These are phyloP conservation scores for Burhinus oedicnemus DNA, from an alignment of 2,113 vertebrate species.

Conservation along the genomic window DNA sequence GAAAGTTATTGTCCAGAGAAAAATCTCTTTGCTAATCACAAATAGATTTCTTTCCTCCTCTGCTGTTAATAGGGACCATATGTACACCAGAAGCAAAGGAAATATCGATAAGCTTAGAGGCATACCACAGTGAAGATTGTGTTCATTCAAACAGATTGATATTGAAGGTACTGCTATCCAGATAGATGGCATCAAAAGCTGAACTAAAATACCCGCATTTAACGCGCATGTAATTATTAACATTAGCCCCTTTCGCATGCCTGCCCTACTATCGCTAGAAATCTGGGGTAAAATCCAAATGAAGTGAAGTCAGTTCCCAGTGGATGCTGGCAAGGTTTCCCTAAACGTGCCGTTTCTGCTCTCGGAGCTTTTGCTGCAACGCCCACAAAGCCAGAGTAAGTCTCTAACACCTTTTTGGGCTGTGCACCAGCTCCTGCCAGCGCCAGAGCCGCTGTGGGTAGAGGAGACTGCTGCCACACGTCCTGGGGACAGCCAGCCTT, in stretches of 20 bases:
- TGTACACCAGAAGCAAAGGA: neutral
- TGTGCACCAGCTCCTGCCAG: neutral
- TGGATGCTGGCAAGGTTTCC: neutral
- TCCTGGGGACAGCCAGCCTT: neutral
- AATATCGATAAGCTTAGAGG: neutral
- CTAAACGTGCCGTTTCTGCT: neutral
- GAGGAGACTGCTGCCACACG: neutral
- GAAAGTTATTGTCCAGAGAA: neutral
- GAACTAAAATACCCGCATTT: neutral
- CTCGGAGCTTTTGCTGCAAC: neutral
- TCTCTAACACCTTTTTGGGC: neutral
- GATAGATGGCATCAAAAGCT: neutral
- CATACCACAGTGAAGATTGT: neutral
- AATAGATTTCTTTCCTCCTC: neutral
- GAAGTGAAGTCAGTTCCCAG: neutral
- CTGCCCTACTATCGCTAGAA: neutral
- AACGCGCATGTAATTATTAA: neutral
- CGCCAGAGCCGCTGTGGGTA: accelerated
- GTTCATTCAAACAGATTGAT: neutral
- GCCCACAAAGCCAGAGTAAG: neutral
- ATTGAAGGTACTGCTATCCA: neutral
- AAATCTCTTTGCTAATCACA: neutral
- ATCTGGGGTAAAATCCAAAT: neutral
- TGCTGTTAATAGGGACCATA: neutral
- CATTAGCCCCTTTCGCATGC: neutral